These are phyloP conservation scores for Alexandromys fortis DNA, from an alignment of 2,113 vertebrate genomes.

Conservation along the genomic window DNA sequence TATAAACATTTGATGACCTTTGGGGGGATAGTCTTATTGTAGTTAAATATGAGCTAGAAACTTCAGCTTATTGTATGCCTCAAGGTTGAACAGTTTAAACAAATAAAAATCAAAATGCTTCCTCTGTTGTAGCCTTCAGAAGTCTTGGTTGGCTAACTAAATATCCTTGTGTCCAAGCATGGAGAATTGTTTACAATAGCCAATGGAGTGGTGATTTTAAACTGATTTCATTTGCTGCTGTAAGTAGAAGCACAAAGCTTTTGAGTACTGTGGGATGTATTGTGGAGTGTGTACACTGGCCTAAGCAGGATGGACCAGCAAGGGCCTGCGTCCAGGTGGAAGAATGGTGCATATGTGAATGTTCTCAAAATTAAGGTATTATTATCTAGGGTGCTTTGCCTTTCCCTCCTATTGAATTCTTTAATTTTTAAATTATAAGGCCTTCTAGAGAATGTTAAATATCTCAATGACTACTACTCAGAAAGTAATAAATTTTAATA, in stretches of 20 bases:
- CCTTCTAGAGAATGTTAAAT: constrained; percentile 52
- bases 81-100: constrained; percentile 40
- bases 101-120: constrained; percentile 56
- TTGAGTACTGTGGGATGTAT: constrained; percentile 17
- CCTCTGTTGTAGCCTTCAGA: background rate
- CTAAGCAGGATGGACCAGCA: constrained; percentile 18
- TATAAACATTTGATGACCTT: constrained; percentile 45
- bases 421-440: constrained; percentile 47
- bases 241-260: constrained; percentile 46
- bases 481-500: constrained; percentile 68
- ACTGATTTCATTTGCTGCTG: constrained; percentile 20
- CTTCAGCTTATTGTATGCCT: constrained; percentile 44
- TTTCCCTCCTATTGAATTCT: constrained; percentile 32
- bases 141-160: constrained; percentile 61
- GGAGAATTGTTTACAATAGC: constrained; percentile 54
- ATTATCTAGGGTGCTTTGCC: constrained; percentile 56
- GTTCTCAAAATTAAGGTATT: constrained; percentile 42
- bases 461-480: constrained; percentile 44
- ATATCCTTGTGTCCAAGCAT: constrained; percentile 33
- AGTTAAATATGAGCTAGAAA: constrained; percentile 53
- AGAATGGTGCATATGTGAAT: constrained; percentile 48
- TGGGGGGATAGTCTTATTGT: background rate
- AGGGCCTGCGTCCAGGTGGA: constrained; percentile 20
- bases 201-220: background rate
- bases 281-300: constrained; percentile 20